Evolutionary conservation across 2,888 invertebrate species (phyloP).

Genomic region (Drosophila kokeensis): DNA sequence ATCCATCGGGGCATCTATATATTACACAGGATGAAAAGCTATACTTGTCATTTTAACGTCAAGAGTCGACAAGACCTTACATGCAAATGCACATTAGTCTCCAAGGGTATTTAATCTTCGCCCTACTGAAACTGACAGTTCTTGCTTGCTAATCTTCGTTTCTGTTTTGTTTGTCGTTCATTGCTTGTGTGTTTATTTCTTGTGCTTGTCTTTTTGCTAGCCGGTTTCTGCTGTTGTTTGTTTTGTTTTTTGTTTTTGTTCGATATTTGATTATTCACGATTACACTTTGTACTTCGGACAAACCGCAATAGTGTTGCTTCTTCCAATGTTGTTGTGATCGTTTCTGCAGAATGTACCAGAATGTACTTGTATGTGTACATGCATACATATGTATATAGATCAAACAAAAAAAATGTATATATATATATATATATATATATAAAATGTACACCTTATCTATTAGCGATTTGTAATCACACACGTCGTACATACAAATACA

Average conservation of each 20-base stretch:
- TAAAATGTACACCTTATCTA: slow-evolving; percentile 52
- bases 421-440: slow-evolving; percentile 1
- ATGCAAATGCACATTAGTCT: not conserved
- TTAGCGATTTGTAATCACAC: slow-evolving; percentile 55
- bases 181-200: slow-evolving; percentile 25
- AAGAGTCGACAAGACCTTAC: not conserved
- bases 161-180: slow-evolving; percentile 14
- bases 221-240: slow-evolving; percentile 20
- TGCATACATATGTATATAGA: not conserved
- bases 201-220: not conserved
- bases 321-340: slow-evolving; percentile 13
- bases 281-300: slow-evolving; percentile 41
- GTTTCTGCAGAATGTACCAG: not conserved
- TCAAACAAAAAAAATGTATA: not conserved
- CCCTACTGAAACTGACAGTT: not conserved
- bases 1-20: not conserved
- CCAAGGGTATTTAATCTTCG: slow-evolving; percentile 4
- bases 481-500: not conserved
- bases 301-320: slow-evolving; percentile 17
- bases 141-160: slow-evolving; percentile 8
- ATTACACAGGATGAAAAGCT: not conserved
- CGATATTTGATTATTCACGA: slow-evolving; percentile 34
- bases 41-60: not conserved
- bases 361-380: not conserved
- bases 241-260: slow-evolving; percentile 14